Evolutionary conservation across 2,797 vertebrate species (phyloP).

Genomic region (Typhlichthys subterraneus): DNA sequence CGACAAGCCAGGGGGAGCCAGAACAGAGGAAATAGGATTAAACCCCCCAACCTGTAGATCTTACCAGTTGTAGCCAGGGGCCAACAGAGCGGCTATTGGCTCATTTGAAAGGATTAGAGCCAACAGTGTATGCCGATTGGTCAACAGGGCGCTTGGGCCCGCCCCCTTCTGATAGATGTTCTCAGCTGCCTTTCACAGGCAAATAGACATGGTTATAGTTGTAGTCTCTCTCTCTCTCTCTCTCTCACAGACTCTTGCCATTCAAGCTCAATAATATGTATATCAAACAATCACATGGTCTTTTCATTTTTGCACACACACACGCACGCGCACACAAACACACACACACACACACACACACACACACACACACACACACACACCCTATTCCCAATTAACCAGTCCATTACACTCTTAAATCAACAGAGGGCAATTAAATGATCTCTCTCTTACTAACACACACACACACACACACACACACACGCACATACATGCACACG

Average conservation of each 20-base stretch:
- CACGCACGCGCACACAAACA: no score
- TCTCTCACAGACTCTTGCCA: slow-evolving; percentile 3
- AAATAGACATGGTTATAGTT: slow-evolving; percentile 48
- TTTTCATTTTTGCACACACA: neutral
- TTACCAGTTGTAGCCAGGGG: neutral
- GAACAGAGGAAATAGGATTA: slow-evolving; percentile 29
- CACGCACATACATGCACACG: slow-evolving; percentile 19
- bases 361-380: neutral
- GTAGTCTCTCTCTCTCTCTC: neutral
- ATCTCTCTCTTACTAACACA: slow-evolving; percentile 12
- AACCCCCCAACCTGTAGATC: slow-evolving; percentile 1
- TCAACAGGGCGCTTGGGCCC: neutral
- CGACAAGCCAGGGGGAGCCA: slow-evolving; percentile 21
- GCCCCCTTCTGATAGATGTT: slow-evolving; percentile 68
- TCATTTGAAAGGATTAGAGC: slow-evolving; percentile 34
- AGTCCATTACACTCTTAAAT: slow-evolving; percentile 49
- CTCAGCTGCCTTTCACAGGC: slow-evolving; percentile 65
- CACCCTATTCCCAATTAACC: slow-evolving; percentile 24
- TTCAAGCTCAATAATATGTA: neutral
- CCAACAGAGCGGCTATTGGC: slow-evolving; percentile 29
- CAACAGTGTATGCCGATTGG: slow-evolving; percentile 36
- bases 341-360: no score
- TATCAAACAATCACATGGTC: neutral
- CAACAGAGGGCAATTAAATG: slow-evolving; percentile 48
- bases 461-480: slow-evolving; percentile 31